Evolutionary conservation across 2,888 invertebrate genomes (phyloP), one percentile per base, ranked within the genome.

Genomic region (Cephus runcator): DNA sequence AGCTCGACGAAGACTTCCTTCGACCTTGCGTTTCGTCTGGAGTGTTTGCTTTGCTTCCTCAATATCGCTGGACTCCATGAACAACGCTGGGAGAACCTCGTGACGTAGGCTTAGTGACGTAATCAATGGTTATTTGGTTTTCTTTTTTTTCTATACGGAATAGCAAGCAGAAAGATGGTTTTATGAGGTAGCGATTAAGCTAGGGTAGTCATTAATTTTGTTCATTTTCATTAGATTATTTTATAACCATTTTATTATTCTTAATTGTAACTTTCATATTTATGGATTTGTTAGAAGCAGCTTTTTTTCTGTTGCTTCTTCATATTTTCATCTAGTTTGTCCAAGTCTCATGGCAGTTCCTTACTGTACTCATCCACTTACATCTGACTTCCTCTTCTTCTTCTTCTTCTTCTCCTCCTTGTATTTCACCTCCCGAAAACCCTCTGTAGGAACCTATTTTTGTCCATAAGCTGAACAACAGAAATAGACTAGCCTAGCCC

Each of bases 401-500:
- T 33, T 69, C 11, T 33, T 30, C 69, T 69, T 15, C 11, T 40
- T 3, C 4, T 34, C 71, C 31, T 31, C 31, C 31, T 34, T 34
- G 31, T 34, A 31, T 31, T 71, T 34, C 71, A 71, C 56, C 56
- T 71, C 31, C 79, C 80, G 79, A 82, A 86, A 82, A 77, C 81
- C 85, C 84, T 82, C 81, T 83, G 83, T 4, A 56, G 56, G 81
- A 81, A 87, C 87, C 87, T 89, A 89, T 89, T 89, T 89, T 86
- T 84, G 88, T 88, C 82, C 87, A 88, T 88, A 89, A 88, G 88
- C 87, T 89, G 85, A 86, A 84, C 82, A 81, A 85, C 88, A 83
- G 87, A 89, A 89, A 89, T 89, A 89, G 89, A 86, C 87, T 89
- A 89, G 89, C 89, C 89, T 89, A 89, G 89, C 88, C 89, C 89